Evolutionary conservation across 1,140 invertebrate genomes (phyloP), one percentile per base, ranked within the genome.

Genomic region (honey bee (Apis mellifera)): DNA sequence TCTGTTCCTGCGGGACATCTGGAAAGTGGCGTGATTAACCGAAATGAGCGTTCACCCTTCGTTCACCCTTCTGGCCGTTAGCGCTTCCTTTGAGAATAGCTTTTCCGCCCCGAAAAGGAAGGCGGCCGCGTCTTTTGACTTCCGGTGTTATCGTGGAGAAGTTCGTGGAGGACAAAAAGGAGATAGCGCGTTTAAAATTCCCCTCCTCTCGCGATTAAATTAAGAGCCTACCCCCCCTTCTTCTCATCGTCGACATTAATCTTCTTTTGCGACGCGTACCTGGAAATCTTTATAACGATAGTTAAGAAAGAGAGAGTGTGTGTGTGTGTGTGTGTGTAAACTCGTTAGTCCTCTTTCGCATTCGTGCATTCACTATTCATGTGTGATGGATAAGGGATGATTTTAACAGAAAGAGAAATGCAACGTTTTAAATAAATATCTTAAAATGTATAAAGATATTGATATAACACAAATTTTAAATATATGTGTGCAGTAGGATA

Each of bases 21-120:
- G 74, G 86, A 78, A 84, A 90, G 85, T 79, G 83, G 78, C 75
- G 79, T 89, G 85, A 90, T 91, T 90, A 90, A 86, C 78, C 77
- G 79, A 86, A 92, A 91, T 90, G 86, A 85, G 86, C 84, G 84
- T 78, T 86, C 32, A 42, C 32, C 79, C 84, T 78, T 72, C 78
- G 71, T 84, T 86, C 82, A 55, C 84, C 83, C 75, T 86, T 82
- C 80, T 72, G 60, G 60, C 62, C 23, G 19, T 60, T 71, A 73
- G 75, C 73, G 74, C 80, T 83, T 83, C 82, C 82, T 83, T 83
- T 84, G 65, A 70, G 72, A 50, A 71, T 59, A 19, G 21, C 42
- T 62, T 65, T 62, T 57, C 64, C 55, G 12, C 12, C 52, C 48
- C 62, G 15, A 75, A 48, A 74, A 81, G 42, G 21, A 74, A 21